These are phyloP conservation scores for Aplysina aerophoba DNA, from an alignment of 37 sponge, comb jelly and placozoan species.

Conservation along the genomic window DNA sequence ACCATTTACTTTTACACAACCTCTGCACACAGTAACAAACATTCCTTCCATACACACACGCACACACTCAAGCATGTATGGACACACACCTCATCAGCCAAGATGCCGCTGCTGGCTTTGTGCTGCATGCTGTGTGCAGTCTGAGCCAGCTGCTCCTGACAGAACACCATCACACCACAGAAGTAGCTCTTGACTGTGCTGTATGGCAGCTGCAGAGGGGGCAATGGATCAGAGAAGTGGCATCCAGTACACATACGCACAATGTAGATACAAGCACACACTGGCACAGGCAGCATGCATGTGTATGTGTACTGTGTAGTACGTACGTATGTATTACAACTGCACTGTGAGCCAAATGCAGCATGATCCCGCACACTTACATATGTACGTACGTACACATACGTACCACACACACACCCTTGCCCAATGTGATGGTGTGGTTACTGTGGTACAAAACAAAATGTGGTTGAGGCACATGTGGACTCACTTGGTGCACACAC, in stretches of 20 bases:
- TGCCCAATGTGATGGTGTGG: too few relatives aligned
- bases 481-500: background rate
- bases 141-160: background rate
- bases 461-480: background rate
- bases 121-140: background rate
- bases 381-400: background rate
- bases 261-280: background rate
- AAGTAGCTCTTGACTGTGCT: conserved; percentile 20
- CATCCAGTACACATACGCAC: background rate
- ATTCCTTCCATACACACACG: background rate
- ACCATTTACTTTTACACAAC: background rate
- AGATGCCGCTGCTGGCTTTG: background rate
- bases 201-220: conserved; percentile 3
- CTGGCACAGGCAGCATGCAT: background rate
- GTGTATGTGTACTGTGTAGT: background rate
- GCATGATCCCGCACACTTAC: conserved; percentile 20
- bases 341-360: background rate
- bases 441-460: background rate
- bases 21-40: background rate
- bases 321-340: background rate
- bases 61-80: background rate
- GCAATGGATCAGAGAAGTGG: background rate
- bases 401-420: background rate
- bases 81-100: background rate
- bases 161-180: conserved; percentile 14